These are phyloP conservation scores for Anser brachyrhynchus DNA, from an alignment of 2,113 vertebrate genomes.

Conservation along the genomic window DNA sequence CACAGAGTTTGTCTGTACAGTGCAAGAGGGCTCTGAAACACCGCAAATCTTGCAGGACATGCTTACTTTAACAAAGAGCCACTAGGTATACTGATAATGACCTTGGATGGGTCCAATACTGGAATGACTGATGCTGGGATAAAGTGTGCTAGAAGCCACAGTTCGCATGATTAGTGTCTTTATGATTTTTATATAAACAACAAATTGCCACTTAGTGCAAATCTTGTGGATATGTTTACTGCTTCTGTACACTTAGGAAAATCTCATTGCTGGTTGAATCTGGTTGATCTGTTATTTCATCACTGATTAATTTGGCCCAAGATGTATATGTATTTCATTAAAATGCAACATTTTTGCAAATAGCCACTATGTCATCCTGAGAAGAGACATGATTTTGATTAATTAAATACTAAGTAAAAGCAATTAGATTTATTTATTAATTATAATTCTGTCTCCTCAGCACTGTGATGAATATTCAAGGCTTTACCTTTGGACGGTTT, in stretches of 20 bases:
- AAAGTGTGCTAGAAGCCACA: not conserved
- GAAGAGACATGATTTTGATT: slow-evolving; percentile 4
- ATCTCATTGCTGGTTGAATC: not conserved
- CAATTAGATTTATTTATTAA: not conserved
- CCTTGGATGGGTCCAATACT: not conserved
- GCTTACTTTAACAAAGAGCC: not conserved
- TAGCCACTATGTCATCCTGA: not conserved
- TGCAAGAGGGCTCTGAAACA: not conserved
- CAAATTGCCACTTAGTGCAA: not conserved
- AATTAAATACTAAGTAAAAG: not conserved
- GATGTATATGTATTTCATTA: not conserved
- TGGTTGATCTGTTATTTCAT: not conserved
- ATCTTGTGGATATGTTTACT: not conserved
- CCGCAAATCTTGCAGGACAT: not conserved
- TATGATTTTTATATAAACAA: not conserved
- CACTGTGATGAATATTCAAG: not conserved
- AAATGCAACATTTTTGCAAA: not conserved
- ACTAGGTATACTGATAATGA: not conserved
- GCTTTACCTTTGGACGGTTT: not conserved
- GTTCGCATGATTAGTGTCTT: not conserved
- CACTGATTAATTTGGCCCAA: not conserved
- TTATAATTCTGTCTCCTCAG: not conserved
- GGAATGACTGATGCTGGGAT: not conserved
- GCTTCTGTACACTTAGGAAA: not conserved
- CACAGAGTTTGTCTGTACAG: not conserved